These are phyloP conservation scores for Archips xylosteana DNA, from an alignment of 2,888 invertebrate species.

Conservation along the genomic window DNA sequence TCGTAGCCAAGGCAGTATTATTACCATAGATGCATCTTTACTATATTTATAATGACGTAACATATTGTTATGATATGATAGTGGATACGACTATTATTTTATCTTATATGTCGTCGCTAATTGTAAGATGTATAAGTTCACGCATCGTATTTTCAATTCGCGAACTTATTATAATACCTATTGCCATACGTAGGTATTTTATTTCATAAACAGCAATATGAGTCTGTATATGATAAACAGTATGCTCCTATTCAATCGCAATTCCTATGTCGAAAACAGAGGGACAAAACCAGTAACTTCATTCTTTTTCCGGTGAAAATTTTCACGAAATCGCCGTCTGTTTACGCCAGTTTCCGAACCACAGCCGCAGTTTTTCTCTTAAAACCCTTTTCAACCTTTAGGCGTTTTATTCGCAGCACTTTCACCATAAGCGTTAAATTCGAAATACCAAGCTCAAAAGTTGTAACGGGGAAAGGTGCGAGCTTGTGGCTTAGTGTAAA, in stretches of 20 bases:
- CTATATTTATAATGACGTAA: slow-evolving; percentile 11
- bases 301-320: slow-evolving; percentile 27
- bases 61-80: neutral
- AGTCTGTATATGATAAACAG: slow-evolving; percentile 4
- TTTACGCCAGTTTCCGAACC: slow-evolving; percentile 26
- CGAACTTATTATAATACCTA: neutral
- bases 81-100: neutral
- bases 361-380: slow-evolving; percentile 26
- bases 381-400: slow-evolving; percentile 35
- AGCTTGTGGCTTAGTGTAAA: slow-evolving; percentile 18
- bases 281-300: slow-evolving; percentile 22
- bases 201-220: neutral
- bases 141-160: neutral
- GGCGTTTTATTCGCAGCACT: slow-evolving; percentile 33
- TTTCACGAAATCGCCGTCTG: slow-evolving; percentile 22
- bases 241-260: slow-evolving; percentile 13
- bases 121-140: neutral
- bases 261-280: slow-evolving; percentile 25
- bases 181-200: neutral
- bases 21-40: slow-evolving; percentile 10
- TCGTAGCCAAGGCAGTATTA: slow-evolving; percentile 7
- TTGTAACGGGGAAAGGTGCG: slow-evolving; percentile 28
- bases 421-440: slow-evolving; percentile 33
- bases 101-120: neutral
- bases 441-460: slow-evolving; percentile 33